These are phyloP conservation scores for Venustoraphidia nigricollis DNA, from an alignment of 2,888 invertebrate genomes.

Conservation along the genomic window DNA sequence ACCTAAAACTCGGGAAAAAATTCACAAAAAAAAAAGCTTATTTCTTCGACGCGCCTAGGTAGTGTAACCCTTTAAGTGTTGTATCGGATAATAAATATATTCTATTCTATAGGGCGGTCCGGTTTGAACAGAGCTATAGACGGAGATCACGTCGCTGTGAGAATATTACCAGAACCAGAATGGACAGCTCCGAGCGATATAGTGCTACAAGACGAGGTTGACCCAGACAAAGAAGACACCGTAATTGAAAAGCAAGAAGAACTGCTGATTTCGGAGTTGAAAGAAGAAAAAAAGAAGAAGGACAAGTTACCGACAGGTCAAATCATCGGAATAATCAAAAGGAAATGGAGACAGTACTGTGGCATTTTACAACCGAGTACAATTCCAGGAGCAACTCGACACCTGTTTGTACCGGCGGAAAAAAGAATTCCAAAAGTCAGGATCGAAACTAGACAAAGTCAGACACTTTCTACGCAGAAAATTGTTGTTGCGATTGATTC, in stretches of 20 bases:
- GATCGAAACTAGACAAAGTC: constrained; percentile 88
- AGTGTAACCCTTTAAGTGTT: too few species aligned
- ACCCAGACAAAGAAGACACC: constrained; percentile 43
- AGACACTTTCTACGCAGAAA: constrained; percentile 61
- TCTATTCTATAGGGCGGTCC: constrained; percentile 34
- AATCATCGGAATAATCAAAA: constrained; percentile 86
- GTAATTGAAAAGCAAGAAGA: constrained; percentile 38
- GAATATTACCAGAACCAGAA: constrained; percentile 71
- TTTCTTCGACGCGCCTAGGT: too few species aligned
- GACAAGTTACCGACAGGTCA: constrained; percentile 46
- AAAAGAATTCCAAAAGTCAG: constrained; percentile 85
- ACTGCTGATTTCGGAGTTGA: constrained; percentile 11
- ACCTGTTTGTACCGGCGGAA: constrained; percentile 90
- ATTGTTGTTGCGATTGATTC: constrained; percentile 85
- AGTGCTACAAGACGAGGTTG: constrained; percentile 59
- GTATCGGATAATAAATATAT: too few species aligned
- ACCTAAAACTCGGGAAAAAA: too few species aligned
- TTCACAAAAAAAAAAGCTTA: too few species aligned
- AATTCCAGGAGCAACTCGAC: constrained; percentile 41
- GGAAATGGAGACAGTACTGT: constrained; percentile 97
- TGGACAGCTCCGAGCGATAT: constrained; percentile 88
- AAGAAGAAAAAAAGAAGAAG: constrained; percentile 16
- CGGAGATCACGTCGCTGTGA: constrained; percentile 84
- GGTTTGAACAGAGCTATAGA: constrained; percentile 88
- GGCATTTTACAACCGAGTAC: constrained; percentile 77